These are phyloP conservation scores for Alethe castanea DNA, from an alignment of 2,113 vertebrate species.

Conservation along the genomic window DNA sequence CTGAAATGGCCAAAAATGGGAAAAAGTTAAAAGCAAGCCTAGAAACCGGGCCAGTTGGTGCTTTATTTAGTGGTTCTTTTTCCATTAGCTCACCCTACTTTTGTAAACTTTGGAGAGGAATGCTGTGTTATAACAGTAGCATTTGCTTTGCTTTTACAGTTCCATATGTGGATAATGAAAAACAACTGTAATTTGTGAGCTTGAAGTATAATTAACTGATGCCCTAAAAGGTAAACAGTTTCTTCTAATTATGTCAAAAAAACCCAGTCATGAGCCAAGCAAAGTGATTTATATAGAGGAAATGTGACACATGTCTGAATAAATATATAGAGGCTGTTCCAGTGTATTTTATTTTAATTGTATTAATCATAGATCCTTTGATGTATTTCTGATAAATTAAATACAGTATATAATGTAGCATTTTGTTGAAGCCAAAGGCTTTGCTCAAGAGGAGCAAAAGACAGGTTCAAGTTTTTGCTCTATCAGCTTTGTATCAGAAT, in stretches of 20 bases:
- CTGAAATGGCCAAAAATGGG: slow-evolving; percentile 35
- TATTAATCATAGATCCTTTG: background rate
- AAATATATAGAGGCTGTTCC: background rate
- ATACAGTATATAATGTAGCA: background rate
- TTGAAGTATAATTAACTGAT: slow-evolving; percentile 7
- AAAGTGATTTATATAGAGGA: background rate
- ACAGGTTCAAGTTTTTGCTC: background rate
- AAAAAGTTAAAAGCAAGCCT: background rate
- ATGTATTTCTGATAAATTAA: background rate
- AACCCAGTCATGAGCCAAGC: background rate
- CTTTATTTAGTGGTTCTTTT: slow-evolving; percentile 54
- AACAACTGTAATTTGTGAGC: slow-evolving; percentile 12
- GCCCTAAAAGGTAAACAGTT: background rate
- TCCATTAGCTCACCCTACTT: slow-evolving; percentile 36
- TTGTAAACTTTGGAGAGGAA: slow-evolving; percentile 35
- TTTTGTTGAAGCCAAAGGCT: background rate
- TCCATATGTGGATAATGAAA: slow-evolving; percentile 19
- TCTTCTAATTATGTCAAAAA: background rate
- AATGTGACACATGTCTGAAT: background rate
- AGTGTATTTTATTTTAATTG: background rate
- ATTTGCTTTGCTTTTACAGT: slow-evolving; percentile 31
- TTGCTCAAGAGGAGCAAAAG: background rate
- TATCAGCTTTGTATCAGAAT: background rate
- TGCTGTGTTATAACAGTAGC: background rate
- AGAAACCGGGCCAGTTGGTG: background rate